Base-by-base conservation (phyloP, 2,113 vertebrate genomes). In the Salvelinus sp. region DNA sequence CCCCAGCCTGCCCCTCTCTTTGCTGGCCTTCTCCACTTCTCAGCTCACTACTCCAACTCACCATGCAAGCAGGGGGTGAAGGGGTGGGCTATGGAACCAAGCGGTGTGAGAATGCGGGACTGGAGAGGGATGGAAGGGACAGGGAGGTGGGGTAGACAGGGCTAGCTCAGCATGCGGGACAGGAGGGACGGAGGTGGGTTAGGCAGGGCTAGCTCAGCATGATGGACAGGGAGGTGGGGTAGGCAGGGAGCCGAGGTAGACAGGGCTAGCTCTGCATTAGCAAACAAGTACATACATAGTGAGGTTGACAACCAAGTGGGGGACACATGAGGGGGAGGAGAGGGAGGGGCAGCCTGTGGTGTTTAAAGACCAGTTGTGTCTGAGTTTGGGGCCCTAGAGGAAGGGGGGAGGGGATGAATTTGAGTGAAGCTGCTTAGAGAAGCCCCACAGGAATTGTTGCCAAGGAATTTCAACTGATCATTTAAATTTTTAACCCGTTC, bases 251-350 rank as follows among this genome's bases (percentile, higher is more conserved):
- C n/a, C n/a, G 27, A 2, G 27, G 27, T 27, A 30, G 3, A 30
- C 0, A 2, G 33, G 5, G 33, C 33, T 33, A 33, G 33, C 33
- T 5, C 33, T 0, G 6, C 33, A 33, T 44, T 85, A 47, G 85
- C 88, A 91, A 91, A 92, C 86, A 88, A 84, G 87, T 85, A 77
- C 88, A 86, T 90, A 91, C 92, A 91, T 89, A 86, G 85, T 78
- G 57, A 58, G 85, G 86, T 82, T 90, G 90, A 88, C 84, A 82
- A 83, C 69, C 75, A 77, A 81, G 30, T 6, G 48, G 62, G 18
- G 60, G 48, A 28, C 67, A 33, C 33, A 16, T n/a, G 28, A 3
- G 68, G 72, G 76, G 30, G 22, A 20, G 33, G 33, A 0, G 14
- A 10, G 12, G 16, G 58, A 60, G 73, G 70, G 79, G 30, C 69